Evolutionary conservation across 2,113 vertebrate species (phyloP).

Genomic region (Madoqua kirkii): DNA sequence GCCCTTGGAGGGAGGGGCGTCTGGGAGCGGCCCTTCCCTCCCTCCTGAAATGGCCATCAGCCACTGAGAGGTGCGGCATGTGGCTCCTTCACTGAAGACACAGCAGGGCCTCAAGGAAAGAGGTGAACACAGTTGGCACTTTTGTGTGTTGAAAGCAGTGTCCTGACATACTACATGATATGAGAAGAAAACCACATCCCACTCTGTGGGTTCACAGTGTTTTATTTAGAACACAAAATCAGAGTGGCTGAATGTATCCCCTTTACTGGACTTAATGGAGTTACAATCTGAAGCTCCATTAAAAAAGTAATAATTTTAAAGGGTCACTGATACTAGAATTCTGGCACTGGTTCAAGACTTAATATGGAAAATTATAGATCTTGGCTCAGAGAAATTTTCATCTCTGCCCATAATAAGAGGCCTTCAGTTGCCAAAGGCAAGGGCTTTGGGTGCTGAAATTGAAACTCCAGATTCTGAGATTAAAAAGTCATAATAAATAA

Average conservation of each 20-base stretch:
- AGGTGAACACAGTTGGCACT: background rate
- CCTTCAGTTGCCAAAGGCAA: conserved; percentile 46
- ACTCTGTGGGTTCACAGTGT: background rate
- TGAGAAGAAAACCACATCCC: background rate
- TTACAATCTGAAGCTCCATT: background rate
- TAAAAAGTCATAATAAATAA: conserved; percentile 6
- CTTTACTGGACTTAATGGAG: background rate
- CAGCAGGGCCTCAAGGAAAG: background rate
- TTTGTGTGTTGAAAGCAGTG: background rate
- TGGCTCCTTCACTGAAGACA: background rate
- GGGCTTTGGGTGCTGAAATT: conserved; percentile 7
- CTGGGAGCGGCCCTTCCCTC: too few relatives aligned
- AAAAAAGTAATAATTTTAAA: conserved; percentile 30
- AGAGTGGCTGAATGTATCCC: background rate
- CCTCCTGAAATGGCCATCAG: background rate
- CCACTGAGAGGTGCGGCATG: background rate
- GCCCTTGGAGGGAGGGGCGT: background rate
- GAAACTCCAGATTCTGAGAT: conserved; percentile 40
- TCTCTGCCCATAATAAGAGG: conserved; percentile 57
- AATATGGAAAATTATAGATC: conserved; percentile 67
- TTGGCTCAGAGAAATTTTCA: conserved; percentile 50
- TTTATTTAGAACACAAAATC: background rate
- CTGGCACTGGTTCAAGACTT: conserved; percentile 34
- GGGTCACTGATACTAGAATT: conserved; percentile 16
- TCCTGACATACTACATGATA: background rate